A percentile compares a stretch with the other conserved stretches of the same genome.
Evolutionary conservation across 2,797 vertebrate species (phyloP).

Genomic region (Cyprinodon diabolis): DNA sequence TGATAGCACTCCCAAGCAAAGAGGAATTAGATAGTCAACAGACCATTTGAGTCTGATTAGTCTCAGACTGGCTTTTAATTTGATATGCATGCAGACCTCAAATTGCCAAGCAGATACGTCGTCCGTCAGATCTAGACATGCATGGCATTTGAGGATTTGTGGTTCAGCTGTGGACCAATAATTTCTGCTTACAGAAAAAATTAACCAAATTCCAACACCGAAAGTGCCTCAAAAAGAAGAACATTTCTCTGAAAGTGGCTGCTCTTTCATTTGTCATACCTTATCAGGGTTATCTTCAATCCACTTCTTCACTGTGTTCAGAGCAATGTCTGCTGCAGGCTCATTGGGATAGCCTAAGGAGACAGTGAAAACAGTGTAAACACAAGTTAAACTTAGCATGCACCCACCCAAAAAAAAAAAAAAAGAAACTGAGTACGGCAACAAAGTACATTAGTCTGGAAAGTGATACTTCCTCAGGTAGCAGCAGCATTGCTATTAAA

Average conservation of each 20-base stretch:
- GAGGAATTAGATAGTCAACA: slow-evolving; percentile 72
- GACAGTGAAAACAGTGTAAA: slow-evolving; percentile 42
- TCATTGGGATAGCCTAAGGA: slow-evolving; percentile 94
- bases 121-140: slow-evolving; percentile 38
- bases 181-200: slow-evolving; percentile 26
- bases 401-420: neutral
- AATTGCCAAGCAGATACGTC: slow-evolving; percentile 55
- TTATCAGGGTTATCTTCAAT: slow-evolving; percentile 87
- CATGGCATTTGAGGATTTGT: slow-evolving; percentile 43
- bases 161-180: slow-evolving; percentile 41
- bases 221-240: slow-evolving; percentile 7
- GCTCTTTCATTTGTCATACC: slow-evolving; percentile 81
- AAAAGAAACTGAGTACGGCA: slow-evolving; percentile 35
- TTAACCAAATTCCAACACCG: slow-evolving; percentile 17
- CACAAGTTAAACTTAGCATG: slow-evolving; percentile 44
- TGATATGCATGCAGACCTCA: slow-evolving; percentile 66
- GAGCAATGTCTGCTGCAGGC: slow-evolving; percentile 92
- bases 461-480: slow-evolving; percentile 49
- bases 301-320: slow-evolving; percentile 91
- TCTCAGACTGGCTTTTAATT: slow-evolving; percentile 77
- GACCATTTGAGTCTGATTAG: slow-evolving; percentile 75
- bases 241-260: neutral
- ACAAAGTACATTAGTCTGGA: slow-evolving; percentile 4
- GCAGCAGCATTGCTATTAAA: slow-evolving; percentile 44
- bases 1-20: slow-evolving; percentile 55